Evolutionary conservation across 2,888 invertebrate species (phyloP), one percentile per base, ranked within the genome.

Genomic region (Chironomus riparius): DNA sequence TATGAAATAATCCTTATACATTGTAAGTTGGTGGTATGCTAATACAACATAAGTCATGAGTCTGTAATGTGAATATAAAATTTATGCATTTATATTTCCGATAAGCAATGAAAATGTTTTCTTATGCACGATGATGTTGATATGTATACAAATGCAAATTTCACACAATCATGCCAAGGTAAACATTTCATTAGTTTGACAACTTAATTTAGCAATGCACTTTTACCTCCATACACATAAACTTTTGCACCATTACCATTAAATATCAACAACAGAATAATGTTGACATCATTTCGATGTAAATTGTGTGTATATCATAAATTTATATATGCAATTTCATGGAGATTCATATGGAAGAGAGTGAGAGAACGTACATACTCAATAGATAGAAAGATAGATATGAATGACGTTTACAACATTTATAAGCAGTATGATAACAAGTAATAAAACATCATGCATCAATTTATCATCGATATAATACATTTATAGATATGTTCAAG

Each of bases 161-260:
- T 56, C 56, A 15, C 22, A 21, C 24, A 65, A 24, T 24, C 24
- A 24, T 21, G 21, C 21, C 21, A 65, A 65, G 21, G 65, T 65
- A 65, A 65, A 65, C 21, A 65, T 65, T 65, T 65, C 22, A 65
- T 65, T 65, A 65, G 65, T 65, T 65, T 65, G 65, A 65, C 65
- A 65, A 65, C 12, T 65, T 65, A 65, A 65, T 65, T 65, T 65
- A 65, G 65, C 65, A 24, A 24, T 56, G 56, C 56, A 56, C 15
- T 56, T 18, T 38, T 38, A 38, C 38, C 38, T 38, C 7, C 38
- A 38, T 38, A 38, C 10, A 38, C 38, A 10, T 38, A 38, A 38
- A 38, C 10, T 38, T 38, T 38, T 38, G 10, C 38, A 38, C 38
- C 38, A 38, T 38, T 10, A 38, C 38, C 10, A 38, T 38, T 38